These are phyloP conservation scores for Hyles lineata DNA, from an alignment of 2,888 invertebrate genomes.

Conservation along the genomic window DNA sequence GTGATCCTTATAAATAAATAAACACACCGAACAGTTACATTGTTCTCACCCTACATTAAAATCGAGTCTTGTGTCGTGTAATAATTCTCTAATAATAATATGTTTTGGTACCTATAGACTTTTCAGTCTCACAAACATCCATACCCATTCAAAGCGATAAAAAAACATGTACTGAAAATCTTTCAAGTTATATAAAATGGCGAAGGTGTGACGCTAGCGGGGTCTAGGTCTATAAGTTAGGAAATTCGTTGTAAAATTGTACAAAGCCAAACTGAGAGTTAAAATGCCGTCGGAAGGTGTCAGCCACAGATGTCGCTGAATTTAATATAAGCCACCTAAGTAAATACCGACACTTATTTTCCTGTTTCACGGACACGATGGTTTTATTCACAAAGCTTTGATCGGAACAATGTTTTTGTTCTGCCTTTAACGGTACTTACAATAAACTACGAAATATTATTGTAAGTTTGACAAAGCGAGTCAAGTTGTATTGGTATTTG, in stretches of 20 bases:
- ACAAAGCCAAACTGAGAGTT: conserved; percentile 1
- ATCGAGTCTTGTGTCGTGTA: no score
- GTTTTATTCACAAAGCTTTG: not conserved
- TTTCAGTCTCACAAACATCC: no score
- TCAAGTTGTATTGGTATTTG: no score
- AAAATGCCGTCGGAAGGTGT: conserved; percentile 37
- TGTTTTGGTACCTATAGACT: no score
- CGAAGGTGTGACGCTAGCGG: not conserved
- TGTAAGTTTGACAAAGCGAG: no score
- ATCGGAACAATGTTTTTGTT: not conserved
- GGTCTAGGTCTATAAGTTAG: not conserved
- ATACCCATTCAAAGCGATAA: no score
- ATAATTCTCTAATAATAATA: no score
- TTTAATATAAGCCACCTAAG: conserved; percentile 42
- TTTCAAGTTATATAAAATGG: not conserved
- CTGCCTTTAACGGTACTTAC: not conserved
- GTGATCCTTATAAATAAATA: no score
- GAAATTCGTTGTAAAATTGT: not conserved
- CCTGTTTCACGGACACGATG: not conserved
- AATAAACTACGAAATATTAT: no score
- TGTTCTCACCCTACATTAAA: no score
- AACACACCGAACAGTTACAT: no score
- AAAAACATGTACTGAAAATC: not conserved
- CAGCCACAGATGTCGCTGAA: conserved; percentile 44
- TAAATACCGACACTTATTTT: conserved; percentile 35